phyloP scores from a whole-genome alignment of 2,797 vertebrate genomes.

The Threskiornis aethiopicus region DNA sequence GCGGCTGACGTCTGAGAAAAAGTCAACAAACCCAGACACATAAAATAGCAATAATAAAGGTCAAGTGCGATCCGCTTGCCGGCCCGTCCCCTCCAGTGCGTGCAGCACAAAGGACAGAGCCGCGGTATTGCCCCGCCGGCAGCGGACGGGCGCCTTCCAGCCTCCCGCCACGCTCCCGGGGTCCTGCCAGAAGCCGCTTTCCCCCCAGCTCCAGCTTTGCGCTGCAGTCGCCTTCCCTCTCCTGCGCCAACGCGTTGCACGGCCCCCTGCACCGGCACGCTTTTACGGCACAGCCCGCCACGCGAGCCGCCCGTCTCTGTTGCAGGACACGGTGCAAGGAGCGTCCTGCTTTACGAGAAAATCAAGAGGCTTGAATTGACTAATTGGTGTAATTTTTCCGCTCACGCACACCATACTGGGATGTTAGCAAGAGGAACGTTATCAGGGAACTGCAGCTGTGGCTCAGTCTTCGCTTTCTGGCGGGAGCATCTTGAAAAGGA shows the following conservation, averaged over 20 bases:
- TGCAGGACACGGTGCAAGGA: background rate
- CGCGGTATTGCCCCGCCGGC: background rate
- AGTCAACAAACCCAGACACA: background rate
- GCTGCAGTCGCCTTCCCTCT: background rate
- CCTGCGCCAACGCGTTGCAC: fast-evolving
- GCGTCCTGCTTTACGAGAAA: background rate
- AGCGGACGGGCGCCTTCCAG: background rate
- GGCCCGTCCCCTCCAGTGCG: fast-evolving
- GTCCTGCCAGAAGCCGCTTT: background rate
- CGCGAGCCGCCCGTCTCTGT: fast-evolving
- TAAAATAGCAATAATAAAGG: fast-evolving
- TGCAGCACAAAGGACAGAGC: background rate
- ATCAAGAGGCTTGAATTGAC: background rate
- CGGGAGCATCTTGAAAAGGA: background rate
- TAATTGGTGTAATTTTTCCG: background rate
- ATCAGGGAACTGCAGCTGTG: slow-evolving; percentile 31
- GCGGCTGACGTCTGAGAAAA: background rate
- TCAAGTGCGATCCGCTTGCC: fast-evolving
- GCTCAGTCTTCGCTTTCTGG: background rate
- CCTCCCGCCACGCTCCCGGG: background rate
- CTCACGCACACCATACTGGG: too few relatives aligned
- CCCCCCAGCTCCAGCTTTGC: background rate
- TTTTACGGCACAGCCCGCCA: fast-evolving
- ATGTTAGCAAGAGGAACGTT: background rate
- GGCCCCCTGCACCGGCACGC: too few relatives aligned